Evolutionary conservation across 2,888 invertebrate species (phyloP).

Genomic region (Conus canariensis): DNA sequence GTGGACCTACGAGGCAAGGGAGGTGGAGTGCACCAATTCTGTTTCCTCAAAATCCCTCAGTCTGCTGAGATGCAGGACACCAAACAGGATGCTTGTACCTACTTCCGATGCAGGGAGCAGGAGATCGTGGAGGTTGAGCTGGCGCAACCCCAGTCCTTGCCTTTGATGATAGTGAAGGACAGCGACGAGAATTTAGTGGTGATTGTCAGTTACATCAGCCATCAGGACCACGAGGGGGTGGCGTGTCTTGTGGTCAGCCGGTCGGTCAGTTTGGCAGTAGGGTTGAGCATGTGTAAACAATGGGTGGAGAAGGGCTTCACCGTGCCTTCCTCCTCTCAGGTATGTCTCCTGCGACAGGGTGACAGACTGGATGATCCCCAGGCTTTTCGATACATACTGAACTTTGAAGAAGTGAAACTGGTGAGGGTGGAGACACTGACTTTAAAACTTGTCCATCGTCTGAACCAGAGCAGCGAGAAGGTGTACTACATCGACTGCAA

Average conservation of each 20-base stretch:
- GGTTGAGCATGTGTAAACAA: neutral
- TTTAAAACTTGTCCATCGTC: neutral
- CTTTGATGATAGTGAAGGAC: neutral
- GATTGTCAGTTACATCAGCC: neutral
- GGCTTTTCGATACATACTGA: neutral
- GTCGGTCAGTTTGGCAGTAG: neutral
- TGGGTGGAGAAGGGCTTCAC: neutral
- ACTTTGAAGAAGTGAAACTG: constrained; percentile 3
- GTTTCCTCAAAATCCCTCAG: neutral
- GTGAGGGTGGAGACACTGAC: neutral
- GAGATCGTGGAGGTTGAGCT: neutral
- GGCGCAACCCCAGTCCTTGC: neutral
- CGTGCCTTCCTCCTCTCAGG: neutral
- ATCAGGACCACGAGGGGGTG: neutral
- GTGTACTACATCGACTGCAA: constrained; percentile 25
- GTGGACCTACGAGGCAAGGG: neutral
- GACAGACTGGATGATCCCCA: neutral
- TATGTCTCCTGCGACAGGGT: neutral
- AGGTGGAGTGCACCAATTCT: neutral
- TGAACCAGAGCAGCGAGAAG: neutral
- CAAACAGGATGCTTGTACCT: neutral
- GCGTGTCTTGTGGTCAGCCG: neutral
- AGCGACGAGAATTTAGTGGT: neutral
- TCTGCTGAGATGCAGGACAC: neutral
- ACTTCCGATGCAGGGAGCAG: neutral